Conservation (phyloP, 2,113 vertebrate genomes). For the Chloropsis hardwickii region DNA sequence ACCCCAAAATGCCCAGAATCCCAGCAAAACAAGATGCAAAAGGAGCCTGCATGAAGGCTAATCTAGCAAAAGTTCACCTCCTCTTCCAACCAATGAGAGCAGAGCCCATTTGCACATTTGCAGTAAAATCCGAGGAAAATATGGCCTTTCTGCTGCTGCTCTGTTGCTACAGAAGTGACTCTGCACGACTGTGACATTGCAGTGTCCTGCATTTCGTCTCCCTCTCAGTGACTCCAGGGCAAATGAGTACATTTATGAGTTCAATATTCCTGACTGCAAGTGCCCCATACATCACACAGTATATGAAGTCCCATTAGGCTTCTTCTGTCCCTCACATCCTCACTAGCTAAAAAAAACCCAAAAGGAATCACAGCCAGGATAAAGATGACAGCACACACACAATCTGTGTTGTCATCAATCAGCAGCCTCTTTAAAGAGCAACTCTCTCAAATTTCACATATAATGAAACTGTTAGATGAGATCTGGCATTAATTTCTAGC, state of each 20-base stretch:
- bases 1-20: background rate
- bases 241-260: slow-evolving; percentile 57
- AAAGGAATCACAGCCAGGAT: background rate
- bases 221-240: slow-evolving; percentile 39
- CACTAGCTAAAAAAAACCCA: background rate
- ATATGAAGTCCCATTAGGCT: slow-evolving; percentile 39
- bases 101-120: background rate
- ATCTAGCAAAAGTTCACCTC: background rate
- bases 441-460: background rate
- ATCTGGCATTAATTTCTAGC: background rate
- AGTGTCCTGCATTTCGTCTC: slow-evolving; percentile 25
- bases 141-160: background rate
- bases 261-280: slow-evolving; percentile 43
- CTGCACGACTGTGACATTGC: slow-evolving; percentile 53
- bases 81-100: background rate
- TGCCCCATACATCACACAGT: slow-evolving; percentile 18
- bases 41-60: background rate
- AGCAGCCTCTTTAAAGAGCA: background rate
- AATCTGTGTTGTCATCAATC: background rate
- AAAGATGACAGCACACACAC: background rate
- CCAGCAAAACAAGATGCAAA: background rate
- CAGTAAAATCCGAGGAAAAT: slow-evolving; percentile 19
- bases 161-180: slow-evolving; percentile 2
- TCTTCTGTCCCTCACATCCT: slow-evolving; percentile 1
- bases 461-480: background rate